phyloP scores from a whole-genome alignment of 2,888 invertebrate genomes.

The Geophilus truncorum region DNA sequence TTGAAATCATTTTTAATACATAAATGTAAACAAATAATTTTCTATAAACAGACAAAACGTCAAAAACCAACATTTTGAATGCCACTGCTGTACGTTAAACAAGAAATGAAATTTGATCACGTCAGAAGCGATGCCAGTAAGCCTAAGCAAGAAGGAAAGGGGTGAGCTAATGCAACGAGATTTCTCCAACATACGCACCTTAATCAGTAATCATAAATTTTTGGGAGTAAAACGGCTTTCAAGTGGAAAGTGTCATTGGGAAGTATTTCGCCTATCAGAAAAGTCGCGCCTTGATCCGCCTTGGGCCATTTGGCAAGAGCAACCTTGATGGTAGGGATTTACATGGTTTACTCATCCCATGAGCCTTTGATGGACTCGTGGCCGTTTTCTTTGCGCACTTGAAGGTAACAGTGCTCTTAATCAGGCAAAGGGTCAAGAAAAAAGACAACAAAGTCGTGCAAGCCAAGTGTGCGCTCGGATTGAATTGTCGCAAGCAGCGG shows the following conservation, averaged over 20 bases:
- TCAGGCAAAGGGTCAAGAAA: slow-evolving; percentile 4
- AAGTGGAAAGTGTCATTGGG: slow-evolving; percentile 27
- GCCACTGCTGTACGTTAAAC: no score
- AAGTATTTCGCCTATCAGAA: slow-evolving; percentile 27
- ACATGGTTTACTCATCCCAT: slow-evolving; percentile 27
- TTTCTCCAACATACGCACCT: background rate
- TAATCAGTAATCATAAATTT: slow-evolving; percentile 27
- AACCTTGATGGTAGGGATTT: slow-evolving; percentile 22
- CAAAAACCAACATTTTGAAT: background rate
- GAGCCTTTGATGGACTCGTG: slow-evolving; percentile 27
- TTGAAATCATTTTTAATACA: no score
- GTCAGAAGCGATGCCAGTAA: background rate
- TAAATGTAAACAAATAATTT: no score
- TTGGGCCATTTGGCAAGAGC: slow-evolving; percentile 27
- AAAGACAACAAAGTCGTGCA: background rate
- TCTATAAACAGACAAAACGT: background rate
- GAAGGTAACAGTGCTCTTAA: slow-evolving; percentile 18
- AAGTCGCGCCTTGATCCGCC: slow-evolving; percentile 27
- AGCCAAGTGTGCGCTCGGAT: background rate
- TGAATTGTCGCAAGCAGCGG: background rate
- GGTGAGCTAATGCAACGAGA: background rate
- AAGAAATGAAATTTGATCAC: background rate
- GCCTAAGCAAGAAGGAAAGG: background rate
- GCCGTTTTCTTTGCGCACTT: slow-evolving; percentile 6
- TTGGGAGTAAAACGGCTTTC: slow-evolving; percentile 15